These are phyloP conservation scores for Diprion similis DNA, from an alignment of 1,140 invertebrate genomes.

Conservation along the genomic window DNA sequence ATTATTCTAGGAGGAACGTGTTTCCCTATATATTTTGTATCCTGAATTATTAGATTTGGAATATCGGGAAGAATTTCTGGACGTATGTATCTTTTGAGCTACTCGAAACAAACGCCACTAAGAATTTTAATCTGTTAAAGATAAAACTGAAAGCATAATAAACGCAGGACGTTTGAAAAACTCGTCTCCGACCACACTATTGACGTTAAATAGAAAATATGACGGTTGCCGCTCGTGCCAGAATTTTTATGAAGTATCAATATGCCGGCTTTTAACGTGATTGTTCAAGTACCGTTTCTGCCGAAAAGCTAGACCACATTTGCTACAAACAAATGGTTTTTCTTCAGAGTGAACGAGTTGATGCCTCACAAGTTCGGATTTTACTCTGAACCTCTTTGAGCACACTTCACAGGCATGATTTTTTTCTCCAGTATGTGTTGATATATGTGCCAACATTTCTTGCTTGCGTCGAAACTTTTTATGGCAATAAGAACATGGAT, in stretches of 20 bases:
- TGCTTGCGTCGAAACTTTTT: conserved; percentile 31
- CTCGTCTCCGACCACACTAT: conserved; percentile 18
- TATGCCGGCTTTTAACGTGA: conserved; percentile 39
- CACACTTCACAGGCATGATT: background rate
- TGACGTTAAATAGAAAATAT: conserved; percentile 20
- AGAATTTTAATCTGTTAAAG: conserved; percentile 25
- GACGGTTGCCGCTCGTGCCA: conserved; percentile 31
- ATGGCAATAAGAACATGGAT: conserved; percentile 31
- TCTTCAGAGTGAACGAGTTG: conserved; percentile 32
- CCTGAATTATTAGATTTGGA: background rate
- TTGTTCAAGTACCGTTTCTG: conserved; percentile 33
- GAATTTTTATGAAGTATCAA: conserved; percentile 26
- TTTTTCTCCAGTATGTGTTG: conserved; percentile 21
- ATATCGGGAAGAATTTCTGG: conserved; percentile 10
- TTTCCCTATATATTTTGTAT: no score
- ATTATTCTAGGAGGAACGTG: no score
- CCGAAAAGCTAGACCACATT: conserved; percentile 35
- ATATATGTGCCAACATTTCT: conserved; percentile 29
- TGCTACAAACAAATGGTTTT: conserved; percentile 34
- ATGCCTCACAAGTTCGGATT: conserved; percentile 27
- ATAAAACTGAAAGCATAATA: conserved; percentile 42
- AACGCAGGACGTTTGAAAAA: conserved; percentile 35
- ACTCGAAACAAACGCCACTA: conserved; percentile 20
- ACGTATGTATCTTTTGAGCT: background rate
- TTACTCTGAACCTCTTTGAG: conserved; percentile 21